Conservation (phyloP, 2,113 vertebrate species). For the Hymenochirus boettgeri region DNA sequence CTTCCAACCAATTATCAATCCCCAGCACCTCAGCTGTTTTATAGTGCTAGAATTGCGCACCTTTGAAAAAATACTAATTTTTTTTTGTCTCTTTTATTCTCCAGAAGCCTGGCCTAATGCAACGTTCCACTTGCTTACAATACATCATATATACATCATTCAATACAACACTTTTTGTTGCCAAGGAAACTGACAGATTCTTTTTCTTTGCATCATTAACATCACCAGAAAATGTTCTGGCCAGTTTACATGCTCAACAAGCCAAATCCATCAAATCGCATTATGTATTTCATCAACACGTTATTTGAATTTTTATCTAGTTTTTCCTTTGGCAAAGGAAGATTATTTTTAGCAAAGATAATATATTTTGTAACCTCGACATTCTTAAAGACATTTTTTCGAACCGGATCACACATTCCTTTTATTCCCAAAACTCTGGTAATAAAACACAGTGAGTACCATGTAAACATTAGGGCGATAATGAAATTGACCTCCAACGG, state of each 20-base stretch:
- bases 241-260: slow-evolving; percentile 10
- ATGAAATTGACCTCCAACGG: too few relatives aligned
- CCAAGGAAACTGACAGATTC: slow-evolving; percentile 40
- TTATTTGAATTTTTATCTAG: slow-evolving; percentile 19
- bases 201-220: slow-evolving; percentile 38
- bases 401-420: slow-evolving; percentile 13
- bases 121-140: slow-evolving; percentile 24
- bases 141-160: slow-evolving; percentile 40
- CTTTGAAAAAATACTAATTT: slow-evolving; percentile 12
- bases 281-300: slow-evolving; percentile 31
- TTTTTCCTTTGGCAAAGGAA: slow-evolving; percentile 1
- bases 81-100: slow-evolving; percentile 12
- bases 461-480: background rate
- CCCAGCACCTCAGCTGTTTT: background rate
- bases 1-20: slow-evolving; percentile 10
- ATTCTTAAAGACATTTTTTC: slow-evolving; percentile 11
- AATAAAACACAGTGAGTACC: background rate
- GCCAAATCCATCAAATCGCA: slow-evolving; percentile 36
- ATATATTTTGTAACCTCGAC: slow-evolving; percentile 8
- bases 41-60: slow-evolving; percentile 9
- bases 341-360: background rate
- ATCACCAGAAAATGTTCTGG: slow-evolving; percentile 38
- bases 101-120: slow-evolving; percentile 21
- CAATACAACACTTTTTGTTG: slow-evolving; percentile 32
- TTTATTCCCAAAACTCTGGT: background rate